phyloP scores from a whole-genome alignment of 2,113 vertebrate genomes.

The Phyllostomus hastatus region DNA sequence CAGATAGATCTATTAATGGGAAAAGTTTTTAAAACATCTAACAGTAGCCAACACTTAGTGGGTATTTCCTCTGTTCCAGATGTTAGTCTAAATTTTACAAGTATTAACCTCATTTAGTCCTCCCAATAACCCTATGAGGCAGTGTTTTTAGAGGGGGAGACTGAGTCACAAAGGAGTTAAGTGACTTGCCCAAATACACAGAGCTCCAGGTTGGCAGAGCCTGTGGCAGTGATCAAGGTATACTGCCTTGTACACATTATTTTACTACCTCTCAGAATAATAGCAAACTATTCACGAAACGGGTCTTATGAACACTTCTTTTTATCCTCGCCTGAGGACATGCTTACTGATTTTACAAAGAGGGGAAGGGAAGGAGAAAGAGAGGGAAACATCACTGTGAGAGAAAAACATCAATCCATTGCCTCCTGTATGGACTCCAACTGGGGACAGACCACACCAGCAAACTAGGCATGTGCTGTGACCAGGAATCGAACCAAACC shows the following conservation, averaged over 20 bases:
- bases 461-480: too few species aligned
- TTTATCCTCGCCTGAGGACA: too few species aligned
- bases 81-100: neutral
- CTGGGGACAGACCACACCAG: too few species aligned
- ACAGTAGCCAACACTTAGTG: neutral
- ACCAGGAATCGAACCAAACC: too few species aligned
- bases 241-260: neutral
- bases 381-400: too few species aligned
- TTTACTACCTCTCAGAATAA: neutral
- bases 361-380: too few species aligned
- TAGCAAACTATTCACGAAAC: neutral
- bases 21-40: neutral
- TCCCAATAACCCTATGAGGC: neutral
- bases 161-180: neutral
- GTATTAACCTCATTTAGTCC: neutral
- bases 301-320: neutral
- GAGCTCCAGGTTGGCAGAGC: conserved; percentile 17
- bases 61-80: neutral
- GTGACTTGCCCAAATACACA: neutral
- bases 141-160: neutral
- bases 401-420: too few species aligned
- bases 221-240: neutral
- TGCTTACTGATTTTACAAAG: too few species aligned
- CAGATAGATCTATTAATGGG: neutral
- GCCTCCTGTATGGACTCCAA: too few species aligned